Evolutionary conservation across 2,797 vertebrate genomes (phyloP), one percentile per base, ranked within the genome.

Genomic region (Cirrhinus mrigala): DNA sequence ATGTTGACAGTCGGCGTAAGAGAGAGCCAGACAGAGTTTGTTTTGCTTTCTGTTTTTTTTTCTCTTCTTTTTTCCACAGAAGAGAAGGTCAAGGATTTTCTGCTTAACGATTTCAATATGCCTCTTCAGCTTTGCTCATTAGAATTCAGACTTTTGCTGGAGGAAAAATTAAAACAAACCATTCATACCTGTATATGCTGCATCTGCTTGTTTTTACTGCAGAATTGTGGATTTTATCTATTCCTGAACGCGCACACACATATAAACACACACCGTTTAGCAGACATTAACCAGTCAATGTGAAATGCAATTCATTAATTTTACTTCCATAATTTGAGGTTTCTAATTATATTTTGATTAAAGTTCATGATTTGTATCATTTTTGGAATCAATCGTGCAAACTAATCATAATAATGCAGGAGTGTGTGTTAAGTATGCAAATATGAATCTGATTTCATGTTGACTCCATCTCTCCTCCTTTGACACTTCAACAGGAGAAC

Each of bases 31-130:
- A 68, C 60, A 84, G 73, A 76, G 82, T 84, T 84, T 69, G 73
- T 84, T 84, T 77, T 83, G 82, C 82, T 83, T 44, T 76, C 60
- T 22, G 37, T 15, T 83, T 80, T 85, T 64, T 68, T 37, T 7
- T 20, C 46, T n/a, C 4, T 60, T 22, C 5, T 82, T 44, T 74
- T 60, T 52, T 54, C 40, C 52, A 58, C 33, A 77, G 66, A 69
- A 85, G 52, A 75, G 64, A 70, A 82, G 56, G 69, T 84, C 56
- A 79, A 79, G 56, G 70, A 75, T 69, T 87, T 78, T 78, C 37
- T 78, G 74, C 37, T 84, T 78, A 84, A 84, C 24, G 33, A 56
- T 86, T 86, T 82, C 86, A 90, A 87, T 90, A 91, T 90, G 89
- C 82, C 88, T 86, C 89, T 92, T 90, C 91, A 62, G 68, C 79